A percentile compares a stretch with the other conserved stretches of the same genome.
phyloP scores from a whole-genome alignment of 2,888 invertebrate species.

The Drosophila paramelanica region DNA sequence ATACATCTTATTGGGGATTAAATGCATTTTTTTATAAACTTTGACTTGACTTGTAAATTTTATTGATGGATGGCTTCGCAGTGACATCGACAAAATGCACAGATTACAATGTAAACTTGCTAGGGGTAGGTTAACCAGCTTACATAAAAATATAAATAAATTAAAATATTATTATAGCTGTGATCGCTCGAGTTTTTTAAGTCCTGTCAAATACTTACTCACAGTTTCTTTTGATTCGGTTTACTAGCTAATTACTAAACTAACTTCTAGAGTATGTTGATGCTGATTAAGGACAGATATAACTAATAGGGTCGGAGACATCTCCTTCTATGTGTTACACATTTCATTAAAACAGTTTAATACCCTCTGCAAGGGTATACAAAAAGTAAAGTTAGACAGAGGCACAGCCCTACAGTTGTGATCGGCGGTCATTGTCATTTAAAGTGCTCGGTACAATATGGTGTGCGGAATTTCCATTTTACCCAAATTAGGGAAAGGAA shows the following conservation, averaged over 20 bases:
- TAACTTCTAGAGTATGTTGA: no score
- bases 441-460: constrained; percentile 79
- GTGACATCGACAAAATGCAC: constrained; percentile 2
- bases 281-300: no score
- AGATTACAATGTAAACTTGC: constrained; percentile 31
- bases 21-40: constrained; percentile 57
- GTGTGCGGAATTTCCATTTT: constrained; percentile 83
- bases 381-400: constrained; percentile 59
- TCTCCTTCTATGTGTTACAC: no score
- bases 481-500: constrained; percentile 81
- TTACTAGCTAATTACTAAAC: no score
- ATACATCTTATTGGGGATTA: constrained; percentile 62
- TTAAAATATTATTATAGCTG: no score
- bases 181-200: no score
- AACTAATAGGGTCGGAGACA: no score
- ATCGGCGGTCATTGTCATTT: constrained; percentile 69
- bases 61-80: constrained; percentile 41
- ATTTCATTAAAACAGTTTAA: neutral
- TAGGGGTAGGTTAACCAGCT: constrained; percentile 4
- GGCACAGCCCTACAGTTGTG: constrained; percentile 34
- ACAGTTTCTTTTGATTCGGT: no score
- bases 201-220: no score
- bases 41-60: constrained; percentile 61
- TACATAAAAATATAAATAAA: no score
- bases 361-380: constrained; percentile 22